Conservation (phyloP, 2,797 vertebrate genomes). For the Liasis olivaceus region DNA sequence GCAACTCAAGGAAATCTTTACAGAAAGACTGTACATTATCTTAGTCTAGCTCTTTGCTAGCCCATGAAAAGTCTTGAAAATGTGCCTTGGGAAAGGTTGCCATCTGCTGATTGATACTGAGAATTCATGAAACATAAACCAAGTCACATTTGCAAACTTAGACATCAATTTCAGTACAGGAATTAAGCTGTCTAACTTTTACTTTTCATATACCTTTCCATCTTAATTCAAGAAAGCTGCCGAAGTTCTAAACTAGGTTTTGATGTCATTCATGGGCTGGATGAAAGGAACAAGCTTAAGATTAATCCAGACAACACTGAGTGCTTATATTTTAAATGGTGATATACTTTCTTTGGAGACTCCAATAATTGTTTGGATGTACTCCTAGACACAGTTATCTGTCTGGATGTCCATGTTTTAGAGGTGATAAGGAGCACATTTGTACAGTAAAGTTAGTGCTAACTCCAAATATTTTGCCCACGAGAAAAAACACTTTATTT, state of each 20-base stretch:
- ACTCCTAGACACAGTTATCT: not conserved
- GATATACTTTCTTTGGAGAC: not conserved
- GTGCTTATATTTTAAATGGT: not conserved
- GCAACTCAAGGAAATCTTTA: not conserved
- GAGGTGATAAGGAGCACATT: not conserved
- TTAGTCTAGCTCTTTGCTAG: not conserved
- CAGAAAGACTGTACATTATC: not conserved
- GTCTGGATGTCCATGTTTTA: not conserved
- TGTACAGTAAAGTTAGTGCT: not conserved
- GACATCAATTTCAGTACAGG: not conserved
- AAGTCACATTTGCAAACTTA: not conserved
- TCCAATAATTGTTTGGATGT: not conserved
- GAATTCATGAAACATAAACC: not conserved
- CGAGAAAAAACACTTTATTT: not conserved
- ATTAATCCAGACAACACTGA: not conserved
- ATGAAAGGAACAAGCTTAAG: not conserved
- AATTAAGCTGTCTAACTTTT: not conserved
- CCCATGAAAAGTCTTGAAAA: not conserved
- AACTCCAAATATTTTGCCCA: not conserved
- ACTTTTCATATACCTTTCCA: not conserved
- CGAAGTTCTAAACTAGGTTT: not conserved
- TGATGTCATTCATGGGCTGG: not conserved
- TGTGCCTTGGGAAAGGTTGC: constrained; percentile 30
- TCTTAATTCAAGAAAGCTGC: not conserved
- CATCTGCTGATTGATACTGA: constrained; percentile 17